Percentiles rank a stretch among this genome's conserved stretches.
These are phyloP conservation scores for Kuschelorhynchus macadamiae DNA, from an alignment of 2,888 invertebrate species.

Conservation along the genomic window DNA sequence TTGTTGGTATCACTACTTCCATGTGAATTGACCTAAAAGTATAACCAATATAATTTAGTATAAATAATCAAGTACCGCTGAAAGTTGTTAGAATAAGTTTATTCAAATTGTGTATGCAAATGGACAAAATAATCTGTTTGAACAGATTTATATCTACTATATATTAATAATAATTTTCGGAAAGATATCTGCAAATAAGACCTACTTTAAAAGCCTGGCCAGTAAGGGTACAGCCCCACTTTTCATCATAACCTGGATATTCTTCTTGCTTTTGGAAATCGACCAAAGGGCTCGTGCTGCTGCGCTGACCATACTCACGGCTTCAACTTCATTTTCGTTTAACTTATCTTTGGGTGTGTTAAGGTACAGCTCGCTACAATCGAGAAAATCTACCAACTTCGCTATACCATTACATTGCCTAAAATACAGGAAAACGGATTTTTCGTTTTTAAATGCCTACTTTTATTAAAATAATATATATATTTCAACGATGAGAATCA, in stretches of 20 bases:
- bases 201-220: constrained; percentile 80
- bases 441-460: too few relatives aligned
- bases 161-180: too few relatives aligned
- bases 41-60: neutral
- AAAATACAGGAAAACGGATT: too few relatives aligned
- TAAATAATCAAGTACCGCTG: too few relatives aligned
- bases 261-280: constrained; percentile 75
- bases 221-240: constrained; percentile 84
- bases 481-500: too few relatives aligned
- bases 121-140: too few relatives aligned
- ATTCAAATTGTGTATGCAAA: too few relatives aligned
- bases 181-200: too few relatives aligned
- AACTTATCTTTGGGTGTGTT: constrained; percentile 75
- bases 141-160: too few relatives aligned
- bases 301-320: constrained; percentile 77
- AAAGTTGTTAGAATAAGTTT: too few relatives aligned
- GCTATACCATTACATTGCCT: constrained; percentile 68
- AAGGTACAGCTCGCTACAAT: constrained; percentile 76
- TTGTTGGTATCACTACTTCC: constrained; percentile 88
- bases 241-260: constrained; percentile 77
- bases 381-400: constrained; percentile 85
- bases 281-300: constrained; percentile 92
- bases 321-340: constrained; percentile 74
- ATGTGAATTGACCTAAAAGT: constrained; percentile 76
- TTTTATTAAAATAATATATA: too few relatives aligned